Evolutionary conservation across 2,113 vertebrate genomes (phyloP).

Genomic region (Gymnarchus niloticus): DNA sequence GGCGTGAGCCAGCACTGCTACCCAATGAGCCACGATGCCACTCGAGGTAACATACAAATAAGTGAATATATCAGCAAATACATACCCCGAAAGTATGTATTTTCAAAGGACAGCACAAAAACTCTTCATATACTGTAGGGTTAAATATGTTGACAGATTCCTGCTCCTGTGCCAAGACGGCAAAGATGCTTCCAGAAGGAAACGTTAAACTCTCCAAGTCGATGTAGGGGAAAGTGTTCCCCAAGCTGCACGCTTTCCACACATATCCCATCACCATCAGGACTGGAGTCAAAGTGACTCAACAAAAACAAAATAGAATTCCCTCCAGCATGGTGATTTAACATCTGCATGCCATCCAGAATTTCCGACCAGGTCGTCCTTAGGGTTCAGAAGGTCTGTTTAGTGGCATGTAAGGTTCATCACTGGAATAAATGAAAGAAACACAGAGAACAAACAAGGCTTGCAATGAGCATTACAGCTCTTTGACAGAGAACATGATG

Average conservation of each 20-base stretch:
- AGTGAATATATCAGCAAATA: not conserved
- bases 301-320: not conserved
- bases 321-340: not conserved
- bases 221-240: not conserved
- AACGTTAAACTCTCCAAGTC: not conserved
- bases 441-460: not conserved
- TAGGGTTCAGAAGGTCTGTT: not conserved
- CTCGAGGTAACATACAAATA: not conserved
- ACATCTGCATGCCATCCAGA: not conserved
- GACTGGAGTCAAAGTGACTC: conserved; percentile 11
- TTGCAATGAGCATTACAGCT: not conserved
- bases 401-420: not conserved
- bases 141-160: not conserved
- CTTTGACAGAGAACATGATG: not conserved
- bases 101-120: not conserved
- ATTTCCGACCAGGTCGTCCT: not conserved
- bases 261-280: not conserved
- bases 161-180: not conserved
- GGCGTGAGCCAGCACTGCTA: too few species aligned
- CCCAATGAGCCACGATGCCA: too few species aligned
- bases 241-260: not conserved
- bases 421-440: not conserved
- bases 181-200: not conserved
- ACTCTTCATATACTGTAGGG: too few species aligned
- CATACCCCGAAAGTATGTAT: not conserved